A percentile compares a stretch with the other conserved stretches of the same genome.
These are phyloP conservation scores for Echinarachnius parma DNA, from an alignment of 53 echinoderm and acorn worm species.

Conservation along the genomic window DNA sequence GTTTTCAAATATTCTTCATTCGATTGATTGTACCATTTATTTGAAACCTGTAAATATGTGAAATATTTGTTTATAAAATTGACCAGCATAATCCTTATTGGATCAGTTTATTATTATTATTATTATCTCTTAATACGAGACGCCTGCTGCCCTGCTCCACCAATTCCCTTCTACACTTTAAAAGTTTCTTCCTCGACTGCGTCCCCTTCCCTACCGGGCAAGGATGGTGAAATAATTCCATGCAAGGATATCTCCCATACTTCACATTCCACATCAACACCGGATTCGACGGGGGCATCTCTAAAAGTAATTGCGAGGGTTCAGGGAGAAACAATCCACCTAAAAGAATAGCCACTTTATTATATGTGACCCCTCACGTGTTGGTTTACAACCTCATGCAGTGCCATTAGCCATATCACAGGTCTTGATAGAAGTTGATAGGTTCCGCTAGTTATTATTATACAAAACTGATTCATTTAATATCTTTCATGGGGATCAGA, in stretches of 20 bases:
- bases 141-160: conserved; percentile 4
- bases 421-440: conserved; percentile 4
- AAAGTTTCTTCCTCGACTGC: conserved; percentile 4
- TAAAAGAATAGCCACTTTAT: conserved; percentile 3
- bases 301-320: background rate
- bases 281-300: conserved; percentile 2
- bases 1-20: background rate
- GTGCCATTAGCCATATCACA: conserved; percentile 4
- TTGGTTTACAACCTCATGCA: conserved; percentile 4
- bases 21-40: background rate
- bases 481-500: conserved; percentile 3
- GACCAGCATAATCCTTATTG: conserved; percentile 11
- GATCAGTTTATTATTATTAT: conserved; percentile 9
- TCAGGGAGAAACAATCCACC: conserved; percentile 4
- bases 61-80: conserved; percentile 12
- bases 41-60: conserved; percentile 11
- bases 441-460: conserved; percentile 3
- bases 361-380: conserved; percentile 4
- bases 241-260: conserved; percentile 4
- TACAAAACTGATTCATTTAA: conserved; percentile 17
- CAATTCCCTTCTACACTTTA: conserved; percentile 4
- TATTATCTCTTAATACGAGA: conserved; percentile 3
- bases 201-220: conserved; percentile 1
- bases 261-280: conserved; percentile 4
- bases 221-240: background rate